Base-by-base conservation (phyloP, 2,888 invertebrate species). In the Ophion obscuratus region DNA sequence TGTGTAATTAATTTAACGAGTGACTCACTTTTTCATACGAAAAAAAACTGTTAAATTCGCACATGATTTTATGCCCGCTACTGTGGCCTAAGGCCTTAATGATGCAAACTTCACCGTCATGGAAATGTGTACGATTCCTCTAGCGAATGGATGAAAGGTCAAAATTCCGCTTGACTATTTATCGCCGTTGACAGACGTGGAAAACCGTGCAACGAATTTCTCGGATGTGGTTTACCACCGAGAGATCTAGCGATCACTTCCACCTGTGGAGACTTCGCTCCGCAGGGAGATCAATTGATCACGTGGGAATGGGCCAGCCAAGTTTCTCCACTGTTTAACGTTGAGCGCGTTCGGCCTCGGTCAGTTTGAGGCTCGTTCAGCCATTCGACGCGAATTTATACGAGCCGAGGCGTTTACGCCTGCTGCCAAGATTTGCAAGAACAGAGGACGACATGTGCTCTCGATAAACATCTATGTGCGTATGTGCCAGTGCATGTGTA, bases 241-340 rank as follows among this genome's bases (percentile, higher is more conserved):
- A 73, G 53, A 36, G 74, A 78, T 81, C 71, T 61, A 64, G 67
- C 44, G 81, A 81, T 59, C 61, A 24, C 81, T 14, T 62, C 71
- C 84, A 84, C 76, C 86, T 81, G 85, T 59, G 75, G 75, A 71
- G 68, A 62, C 68, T 83, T 57, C n/a, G 76, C 66, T 57, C 64
- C 62, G 68, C 47, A 44, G 44, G 17, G 24, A 47, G 44, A 71
- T 73, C 81, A 62, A 79, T 79, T 67, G 71, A 53, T 61, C 44
- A 57, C 40, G 79, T 36, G 61, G 17, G 40, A 73, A 53, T 53
- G 53, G 53, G 17, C 53, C 53, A 53, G 53, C 53, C 53, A 53
- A 53, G 53, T 80, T 83, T 83, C 53, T 70, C 66, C 27, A 44
- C 71, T 85, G 82, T 87, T 87, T 82, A 79, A 77, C 79, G 82